Base-by-base conservation (phyloP, 2,888 invertebrate species). In the Gisinianus flammeolus region DNA sequence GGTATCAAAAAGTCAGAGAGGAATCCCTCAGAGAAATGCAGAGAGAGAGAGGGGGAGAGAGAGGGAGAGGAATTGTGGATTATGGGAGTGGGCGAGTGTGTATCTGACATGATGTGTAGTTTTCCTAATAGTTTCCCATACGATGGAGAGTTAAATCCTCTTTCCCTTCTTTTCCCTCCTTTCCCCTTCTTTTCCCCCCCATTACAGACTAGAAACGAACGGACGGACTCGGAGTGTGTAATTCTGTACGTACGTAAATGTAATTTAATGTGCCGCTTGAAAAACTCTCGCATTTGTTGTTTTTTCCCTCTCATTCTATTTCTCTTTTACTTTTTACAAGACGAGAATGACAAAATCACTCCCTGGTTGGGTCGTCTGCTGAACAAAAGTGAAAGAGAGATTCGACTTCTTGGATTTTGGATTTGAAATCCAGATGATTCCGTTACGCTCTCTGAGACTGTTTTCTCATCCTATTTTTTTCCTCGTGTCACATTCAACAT, bases 331-430 rank as follows among this genome's bases (percentile, higher is more conserved):
- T n/a, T n/a, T n/a, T n/a, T n/a, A n/a, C n/a, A n/a, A n/a, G n/a
- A n/a, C n/a, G 33, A 72, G 66, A 71, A 77, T 72, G 77, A 77
- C 77, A 77, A 77, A 77, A 77, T 77, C 77, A 77, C 72, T 77
- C 77, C 77, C 77, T 54, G 28, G 44, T 70, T 77, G 77, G 54
- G 16, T n/a, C 19, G 16, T 70, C 44, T 70, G 44, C n/a, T n/a
- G n/a, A n/a, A n/a, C n/a, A n/a, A n/a, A n/a, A 44, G 44, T 44
- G 44, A 44, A n/a, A 6, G 44, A 44, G 19, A 44, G 16, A 44
- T 2, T 44, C 6, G 3, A 19, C 12, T 44, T 44, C 44, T 44
- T 6, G 44, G 2, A 44, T 44, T 44, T n/a, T 6, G 35, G 35
- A 2, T 44, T 44, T 44, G 2, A 12, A 4, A 16, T 6, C 44